These are phyloP conservation scores for Microctenopoma stevenorrisi DNA, from an alignment of 2,797 vertebrate species.

Conservation along the genomic window DNA sequence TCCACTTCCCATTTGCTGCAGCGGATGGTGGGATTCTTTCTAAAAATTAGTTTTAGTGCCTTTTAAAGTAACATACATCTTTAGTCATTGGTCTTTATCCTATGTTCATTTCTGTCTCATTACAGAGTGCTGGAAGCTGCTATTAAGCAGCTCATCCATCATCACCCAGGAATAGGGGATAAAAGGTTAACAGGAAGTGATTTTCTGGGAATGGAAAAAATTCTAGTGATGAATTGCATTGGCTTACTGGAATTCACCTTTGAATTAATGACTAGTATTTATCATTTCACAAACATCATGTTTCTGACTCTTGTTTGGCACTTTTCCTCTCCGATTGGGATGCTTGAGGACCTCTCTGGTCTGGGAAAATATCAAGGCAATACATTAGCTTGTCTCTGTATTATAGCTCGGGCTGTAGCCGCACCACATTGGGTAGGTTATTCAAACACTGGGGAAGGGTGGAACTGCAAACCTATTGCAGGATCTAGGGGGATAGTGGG, in stretches of 20 bases:
- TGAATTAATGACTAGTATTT: slow-evolving; percentile 82
- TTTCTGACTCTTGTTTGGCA: slow-evolving; percentile 36
- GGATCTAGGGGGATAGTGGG: slow-evolving; percentile 35
- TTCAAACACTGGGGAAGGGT: slow-evolving; percentile 26
- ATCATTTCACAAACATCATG: slow-evolving; percentile 70
- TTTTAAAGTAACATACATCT: slow-evolving; percentile 62
- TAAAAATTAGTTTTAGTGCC: slow-evolving; percentile 52
- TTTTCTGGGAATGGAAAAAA: slow-evolving; percentile 77
- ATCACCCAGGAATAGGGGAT: slow-evolving; percentile 72
- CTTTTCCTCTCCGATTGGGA: slow-evolving; percentile 44
- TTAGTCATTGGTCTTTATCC: slow-evolving; percentile 68
- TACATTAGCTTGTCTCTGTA: slow-evolving; percentile 52
- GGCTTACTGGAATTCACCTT: slow-evolving; percentile 75
- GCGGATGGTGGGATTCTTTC: slow-evolving; percentile 27
- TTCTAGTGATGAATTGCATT: slow-evolving; percentile 76
- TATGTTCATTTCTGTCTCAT: slow-evolving; percentile 82
- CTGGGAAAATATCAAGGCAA: slow-evolving; percentile 61
- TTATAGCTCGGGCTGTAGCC: slow-evolving; percentile 15
- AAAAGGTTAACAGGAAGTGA: slow-evolving; percentile 83
- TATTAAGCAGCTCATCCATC: slow-evolving; percentile 85
- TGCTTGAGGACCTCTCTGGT: slow-evolving; percentile 48
- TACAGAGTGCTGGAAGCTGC: slow-evolving; percentile 73
- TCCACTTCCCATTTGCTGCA: slow-evolving; percentile 11
- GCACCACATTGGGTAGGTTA: slow-evolving; percentile 9
- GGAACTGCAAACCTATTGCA: slow-evolving; percentile 45